Conservation (phyloP, 1,140 invertebrate species). For the Ctenoplectra terminalis region DNA sequence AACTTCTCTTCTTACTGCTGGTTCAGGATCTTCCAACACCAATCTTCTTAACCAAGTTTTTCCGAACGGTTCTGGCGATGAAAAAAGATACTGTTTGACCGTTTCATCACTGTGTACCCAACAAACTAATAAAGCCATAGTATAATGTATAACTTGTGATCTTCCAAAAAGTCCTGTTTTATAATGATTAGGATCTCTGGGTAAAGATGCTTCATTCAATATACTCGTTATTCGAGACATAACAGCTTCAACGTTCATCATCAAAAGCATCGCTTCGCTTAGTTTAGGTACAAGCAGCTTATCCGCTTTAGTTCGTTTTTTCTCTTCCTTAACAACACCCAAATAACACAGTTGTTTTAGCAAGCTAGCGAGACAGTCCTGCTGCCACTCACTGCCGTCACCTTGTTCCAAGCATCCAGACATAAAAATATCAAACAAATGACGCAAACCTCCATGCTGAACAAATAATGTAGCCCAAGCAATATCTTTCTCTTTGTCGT, state of each 20-base stretch:
- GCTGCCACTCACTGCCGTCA: constrained; percentile 94
- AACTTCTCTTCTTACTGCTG: constrained; percentile 92
- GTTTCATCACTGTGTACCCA: constrained; percentile 91
- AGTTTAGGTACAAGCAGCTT: constrained; percentile 87
- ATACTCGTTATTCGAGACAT: constrained; percentile 93
- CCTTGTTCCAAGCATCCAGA: constrained; percentile 87
- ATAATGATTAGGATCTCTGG: constrained; percentile 90
- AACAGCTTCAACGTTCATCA: constrained; percentile 93
- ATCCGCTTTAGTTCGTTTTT: constrained; percentile 83
- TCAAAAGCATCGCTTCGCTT: constrained; percentile 88
- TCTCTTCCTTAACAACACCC: constrained; percentile 86
- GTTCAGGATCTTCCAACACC: constrained; percentile 93
- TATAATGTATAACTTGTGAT: constrained; percentile 92
- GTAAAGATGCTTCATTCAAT: constrained; percentile 91
- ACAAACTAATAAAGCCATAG: constrained; percentile 91
- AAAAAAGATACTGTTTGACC: constrained; percentile 87
- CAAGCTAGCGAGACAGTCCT: constrained; percentile 95
- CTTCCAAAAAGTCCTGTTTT: constrained; percentile 94
- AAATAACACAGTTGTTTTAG: constrained; percentile 93
- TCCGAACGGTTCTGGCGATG: constrained; percentile 86
- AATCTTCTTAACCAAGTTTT: constrained; percentile 88
- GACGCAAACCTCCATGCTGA: constrained; percentile 91
- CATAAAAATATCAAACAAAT: constrained; percentile 96
- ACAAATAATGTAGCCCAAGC: constrained; percentile 92
- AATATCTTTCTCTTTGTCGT: constrained; percentile 75